Evolutionary conservation across 2,888 invertebrate genomes (phyloP), one percentile per base, ranked within the genome.

Genomic region (Tillus elongatus): DNA sequence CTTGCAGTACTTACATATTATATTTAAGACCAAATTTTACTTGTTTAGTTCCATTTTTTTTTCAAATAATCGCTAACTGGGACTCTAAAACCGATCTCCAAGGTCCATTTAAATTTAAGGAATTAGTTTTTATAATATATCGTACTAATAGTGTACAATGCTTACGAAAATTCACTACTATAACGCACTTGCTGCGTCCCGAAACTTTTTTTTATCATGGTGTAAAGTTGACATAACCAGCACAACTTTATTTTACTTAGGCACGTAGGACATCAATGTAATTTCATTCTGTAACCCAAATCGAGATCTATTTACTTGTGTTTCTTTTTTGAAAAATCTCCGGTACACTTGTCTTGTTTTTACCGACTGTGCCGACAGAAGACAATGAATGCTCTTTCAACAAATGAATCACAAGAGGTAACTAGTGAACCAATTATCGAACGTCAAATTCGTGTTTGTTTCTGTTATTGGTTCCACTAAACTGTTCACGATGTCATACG

Each of bases 171-270:
- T n/a, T n/a, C n/a, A n/a, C n/a, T n/a, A n/a, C n/a, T n/a, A n/a
- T n/a, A n/a, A n/a, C n/a, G n/a, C n/a, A n/a, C n/a, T n/a, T n/a
- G n/a, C n/a, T n/a, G n/a, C n/a, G n/a, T n/a, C n/a, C n/a, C n/a
- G n/a, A n/a, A n/a, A n/a, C n/a, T n/a, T n/a, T n/a, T n/a, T n/a
- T n/a, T n/a, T n/a, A n/a, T 44, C 42, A 37, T 40, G 33, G 35
- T 42, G 45, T 13, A 47, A 27, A n/a, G 40, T 39, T 13, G 36
- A 42, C 15, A 47, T 16, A n/a, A n/a, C n/a, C 33, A 36, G 13
- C 26, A 40, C 33, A 12, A 38, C 37, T 13, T 28, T 43, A 13
- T 43, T 40, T 33, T 36, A 29, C 15, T 42, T 40, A 11, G 37
- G 34, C 15, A 35, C 36, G 30, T 33, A 38, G 10, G 35, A 35